phyloP scores from a whole-genome alignment of 1,140 invertebrate species.

The Platyscapa corneri region DNA sequence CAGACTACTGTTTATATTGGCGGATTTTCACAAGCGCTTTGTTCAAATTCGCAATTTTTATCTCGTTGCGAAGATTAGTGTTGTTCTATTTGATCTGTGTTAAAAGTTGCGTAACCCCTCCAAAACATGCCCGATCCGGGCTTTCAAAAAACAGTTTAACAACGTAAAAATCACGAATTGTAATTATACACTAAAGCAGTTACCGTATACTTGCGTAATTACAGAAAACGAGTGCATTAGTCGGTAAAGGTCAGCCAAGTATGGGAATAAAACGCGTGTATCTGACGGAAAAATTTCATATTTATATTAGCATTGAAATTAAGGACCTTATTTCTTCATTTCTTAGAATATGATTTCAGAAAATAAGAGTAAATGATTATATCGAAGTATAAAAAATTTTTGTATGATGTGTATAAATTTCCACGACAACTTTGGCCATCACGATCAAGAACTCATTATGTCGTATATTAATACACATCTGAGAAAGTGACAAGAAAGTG shows the following conservation, averaged over 20 bases:
- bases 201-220: not conserved
- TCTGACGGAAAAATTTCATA: not conserved
- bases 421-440: slow-evolving; percentile 16
- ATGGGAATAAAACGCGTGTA: not conserved
- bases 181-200: not conserved
- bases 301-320: not conserved
- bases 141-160: not conserved
- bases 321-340: not conserved
- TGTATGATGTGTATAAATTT: not conserved
- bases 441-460: not conserved
- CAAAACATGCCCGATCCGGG: not conserved
- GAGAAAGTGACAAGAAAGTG: not conserved
- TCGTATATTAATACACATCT: not conserved
- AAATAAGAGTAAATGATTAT: not conserved
- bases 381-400: not conserved
- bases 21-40: not conserved
- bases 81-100: not conserved
- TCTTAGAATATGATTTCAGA: not conserved
- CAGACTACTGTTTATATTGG: too few species aligned
- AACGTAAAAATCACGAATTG: not conserved
- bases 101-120: not conserved
- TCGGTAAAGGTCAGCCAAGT: not conserved
- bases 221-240: not conserved
- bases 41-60: not conserved
- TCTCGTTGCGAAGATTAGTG: not conserved